A percentile compares a stretch with the other conserved stretches of the same genome.
Evolutionary conservation across 2,113 vertebrate genomes (phyloP).

Genomic region (Pteropus alecto): DNA sequence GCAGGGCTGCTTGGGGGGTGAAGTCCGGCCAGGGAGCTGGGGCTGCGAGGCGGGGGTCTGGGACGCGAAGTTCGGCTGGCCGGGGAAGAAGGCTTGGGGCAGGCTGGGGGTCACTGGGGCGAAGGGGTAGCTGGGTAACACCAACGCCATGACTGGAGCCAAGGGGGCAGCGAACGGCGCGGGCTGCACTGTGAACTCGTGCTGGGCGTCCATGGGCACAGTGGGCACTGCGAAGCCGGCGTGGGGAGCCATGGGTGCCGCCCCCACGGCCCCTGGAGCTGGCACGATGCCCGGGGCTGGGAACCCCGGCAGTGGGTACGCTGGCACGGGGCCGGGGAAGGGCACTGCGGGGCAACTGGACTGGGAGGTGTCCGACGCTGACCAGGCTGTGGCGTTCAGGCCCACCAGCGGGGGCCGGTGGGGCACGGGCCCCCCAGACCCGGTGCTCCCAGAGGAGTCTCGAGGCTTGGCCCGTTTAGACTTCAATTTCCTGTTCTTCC

Average conservation of each 20-base stretch:
- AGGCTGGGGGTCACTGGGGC: constrained; percentile 79
- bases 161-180: constrained; percentile 82
- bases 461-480: constrained; percentile 88
- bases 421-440: constrained; percentile 84
- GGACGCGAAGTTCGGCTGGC: constrained; percentile 80
- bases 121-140: constrained; percentile 90
- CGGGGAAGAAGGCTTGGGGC: constrained; percentile 82
- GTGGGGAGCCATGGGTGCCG: constrained; percentile 75
- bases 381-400: constrained; percentile 92
- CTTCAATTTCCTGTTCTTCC: constrained; percentile 90
- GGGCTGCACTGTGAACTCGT: constrained; percentile 78
- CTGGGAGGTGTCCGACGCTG: constrained; percentile 89
- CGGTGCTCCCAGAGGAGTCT: constrained; percentile 90
- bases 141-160: constrained; percentile 89
- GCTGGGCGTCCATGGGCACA: constrained; percentile 71
- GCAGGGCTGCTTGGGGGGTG: constrained; percentile 77
- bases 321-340: constrained; percentile 87
- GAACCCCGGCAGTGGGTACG: constrained; percentile 88
- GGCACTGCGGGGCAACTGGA: constrained; percentile 87
- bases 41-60: constrained; percentile 81
- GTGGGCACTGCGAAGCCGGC: constrained; percentile 80
- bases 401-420: constrained; percentile 86
- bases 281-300: constrained; percentile 76
- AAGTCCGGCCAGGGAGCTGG: constrained; percentile 80
- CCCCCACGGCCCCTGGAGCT: not conserved